Conservation (phyloP, 2,888 invertebrate species). For the Rhorus exstirpatorius region DNA sequence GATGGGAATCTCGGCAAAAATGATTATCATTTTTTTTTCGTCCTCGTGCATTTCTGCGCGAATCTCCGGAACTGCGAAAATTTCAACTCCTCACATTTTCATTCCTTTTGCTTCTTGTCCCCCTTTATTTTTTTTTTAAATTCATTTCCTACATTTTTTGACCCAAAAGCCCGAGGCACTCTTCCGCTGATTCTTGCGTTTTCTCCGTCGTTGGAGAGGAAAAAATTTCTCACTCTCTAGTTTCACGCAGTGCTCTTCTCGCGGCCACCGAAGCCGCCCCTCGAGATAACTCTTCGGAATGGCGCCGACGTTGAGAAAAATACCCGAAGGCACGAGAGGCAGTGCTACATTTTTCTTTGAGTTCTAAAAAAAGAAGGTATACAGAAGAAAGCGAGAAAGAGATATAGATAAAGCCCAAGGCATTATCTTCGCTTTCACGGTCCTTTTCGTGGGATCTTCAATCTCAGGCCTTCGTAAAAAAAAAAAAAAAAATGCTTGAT, state of each 20-base stretch:
- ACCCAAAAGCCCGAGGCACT: conserved; percentile 35
- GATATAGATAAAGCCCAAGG: conserved; percentile 19
- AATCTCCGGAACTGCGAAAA: conserved; percentile 30
- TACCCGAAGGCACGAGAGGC: conserved; percentile 52
- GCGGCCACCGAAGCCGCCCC: conserved; percentile 29
- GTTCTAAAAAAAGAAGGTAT: conserved; percentile 26
- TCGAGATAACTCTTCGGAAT: conserved; percentile 65
- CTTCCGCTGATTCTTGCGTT: conserved; percentile 10
- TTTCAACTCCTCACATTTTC: conserved; percentile 11
- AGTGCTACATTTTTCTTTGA: conserved; percentile 44
- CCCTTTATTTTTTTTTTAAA: conserved; percentile 36
- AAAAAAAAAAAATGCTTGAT: conserved; percentile 48
- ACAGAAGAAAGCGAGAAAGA: not conserved
- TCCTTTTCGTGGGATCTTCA: conserved; percentile 38
- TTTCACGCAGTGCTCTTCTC: conserved; percentile 28
- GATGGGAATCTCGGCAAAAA: conserved; percentile 72
- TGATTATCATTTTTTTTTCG: conserved; percentile 66
- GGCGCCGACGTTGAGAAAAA: conserved; percentile 67
- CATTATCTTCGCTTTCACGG: conserved; percentile 44
- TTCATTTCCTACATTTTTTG: conserved; percentile 28
- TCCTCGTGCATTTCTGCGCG: conserved; percentile 7
- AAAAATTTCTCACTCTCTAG: conserved; percentile 28
- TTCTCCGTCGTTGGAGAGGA: not conserved
- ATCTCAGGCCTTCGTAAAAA: conserved; percentile 11
- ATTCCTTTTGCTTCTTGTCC: not conserved